Base-by-base conservation (phyloP, 2,113 vertebrate genomes). In the Sylvia atricapilla region DNA sequence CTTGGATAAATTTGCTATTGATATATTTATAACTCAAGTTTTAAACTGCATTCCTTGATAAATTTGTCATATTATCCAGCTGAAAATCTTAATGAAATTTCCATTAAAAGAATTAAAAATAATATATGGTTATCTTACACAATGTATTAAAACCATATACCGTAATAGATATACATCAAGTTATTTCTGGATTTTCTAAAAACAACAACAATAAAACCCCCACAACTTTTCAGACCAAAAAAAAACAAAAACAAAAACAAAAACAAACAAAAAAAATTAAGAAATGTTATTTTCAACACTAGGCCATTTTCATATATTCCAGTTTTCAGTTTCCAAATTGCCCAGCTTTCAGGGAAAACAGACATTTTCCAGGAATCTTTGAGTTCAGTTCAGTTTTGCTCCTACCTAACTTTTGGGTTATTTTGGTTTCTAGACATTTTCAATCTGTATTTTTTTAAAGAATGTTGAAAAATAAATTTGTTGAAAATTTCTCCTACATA, bases 131-230 rank as follows among this genome's bases (percentile, higher is more conserved):
- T 58, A 19, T 50, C 9, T 41, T 58, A 44, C 10, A 35, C 7
- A 56, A 11, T 18, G 3, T 23, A 22, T 6, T 69, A 58, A 80
- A 85, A 80, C 7, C 3, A 35, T 31, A 60, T 0, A 2, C 3
- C 31, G 17, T 20, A 39, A 15, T 49, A 52, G 11, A 44, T 80
- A 64, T 13, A 47, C 0, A 2, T 44, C 2, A 82, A 41, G 11
- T n/a, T 25, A 39, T 41, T 67, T 76, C 30, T 79, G 10, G 30
- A 56, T 69, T 86, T 53, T 55, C 39, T 27, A 43, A 21, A 73
- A 52, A 25, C 10, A 7, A 1, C 14, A 39, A 27, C 3, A 44
- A 31, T 19, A 31, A 55, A 27, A 27, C 0, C 9, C 10, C 6
- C 28, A 18, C 4, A 37, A 63, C 3, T 18, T 68, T 68, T 28